Evolutionary conservation across 2,113 vertebrate genomes (phyloP).

Genomic region (Opisthocomus hoazin): DNA sequence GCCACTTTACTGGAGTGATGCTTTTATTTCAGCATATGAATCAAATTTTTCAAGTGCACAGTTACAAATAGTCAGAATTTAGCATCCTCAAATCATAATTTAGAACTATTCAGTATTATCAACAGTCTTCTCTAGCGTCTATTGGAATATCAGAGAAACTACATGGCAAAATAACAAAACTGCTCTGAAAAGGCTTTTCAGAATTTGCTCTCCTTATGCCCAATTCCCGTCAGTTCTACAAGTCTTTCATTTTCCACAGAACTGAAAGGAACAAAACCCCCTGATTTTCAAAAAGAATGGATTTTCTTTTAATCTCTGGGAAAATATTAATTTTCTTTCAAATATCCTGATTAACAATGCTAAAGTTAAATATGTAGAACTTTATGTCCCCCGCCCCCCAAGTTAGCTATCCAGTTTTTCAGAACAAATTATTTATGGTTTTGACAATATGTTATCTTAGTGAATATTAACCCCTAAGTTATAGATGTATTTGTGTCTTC

Average conservation of each 20-base stretch:
- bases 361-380: background rate
- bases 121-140: slow-evolving; percentile 18
- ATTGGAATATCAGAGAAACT: slow-evolving; percentile 26
- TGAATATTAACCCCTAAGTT: background rate
- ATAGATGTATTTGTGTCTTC: background rate
- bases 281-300: slow-evolving; percentile 4
- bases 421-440: background rate
- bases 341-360: background rate
- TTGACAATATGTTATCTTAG: background rate
- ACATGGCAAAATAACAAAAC: background rate
- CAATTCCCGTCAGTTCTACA: background rate
- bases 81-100: background rate
- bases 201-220: slow-evolving; percentile 10
- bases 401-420: background rate
- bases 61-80: background rate
- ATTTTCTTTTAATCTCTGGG: slow-evolving; percentile 22
- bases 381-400: background rate
- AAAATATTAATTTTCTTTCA: background rate
- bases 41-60: background rate
- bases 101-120: slow-evolving; percentile 14
- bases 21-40: slow-evolving; percentile 4
- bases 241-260: slow-evolving; percentile 8
- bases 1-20: background rate
- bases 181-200: slow-evolving; percentile 20
- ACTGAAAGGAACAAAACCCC: background rate